Evolutionary conservation across 1,140 invertebrate species (phyloP), one percentile per base, ranked within the genome.

Genomic region (Drosophila ananassae): DNA sequence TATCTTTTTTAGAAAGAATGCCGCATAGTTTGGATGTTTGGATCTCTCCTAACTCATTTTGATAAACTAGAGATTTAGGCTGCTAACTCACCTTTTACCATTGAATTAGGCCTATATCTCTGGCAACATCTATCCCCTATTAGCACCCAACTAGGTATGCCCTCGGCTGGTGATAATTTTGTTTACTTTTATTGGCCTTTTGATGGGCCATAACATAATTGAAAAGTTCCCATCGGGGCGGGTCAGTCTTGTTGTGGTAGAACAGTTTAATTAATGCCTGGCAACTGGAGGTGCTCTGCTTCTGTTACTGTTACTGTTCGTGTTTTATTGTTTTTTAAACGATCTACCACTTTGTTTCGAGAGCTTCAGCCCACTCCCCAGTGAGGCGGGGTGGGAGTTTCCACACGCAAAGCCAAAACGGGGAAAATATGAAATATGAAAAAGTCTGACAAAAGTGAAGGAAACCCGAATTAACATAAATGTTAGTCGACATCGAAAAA

Each of bases 291-390:
- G 59, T 76, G 72, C 50, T 56, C 30, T 7, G 39, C n/a, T 12
- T 28, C 32, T 52, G 54, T 48, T 53, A 21, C 62, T 72, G 17
- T 7, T 56, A 46, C 44, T 69, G 32, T 77, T 82, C 83, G 82
- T 83, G 79, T 89, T 89, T 89, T 89, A 89, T 89, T 89, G 83
- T 89, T 89, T 89, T 89, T 89, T 89, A 89, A 89, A 89, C 83
- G 83, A 89, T 89, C 79, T 79, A 89, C 83, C 83, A 89, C 84
- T 89, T 89, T 89, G 83, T 79, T 37, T 56, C 54, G 54, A 52
- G 67, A 67, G 67, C 64, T 83, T 68, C 52, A 17, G 13, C 63
- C 63, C 63, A 52, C 64, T 62, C 55, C 39, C 53, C 28, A 3
- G 30, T 28, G 13, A 22, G 5, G 13, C 6, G 37, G 44, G 17